Percentiles rank a stretch among this genome's conserved stretches.
phyloP scores from a whole-genome alignment of 2,113 vertebrate genomes.

The Symphodus melops region DNA sequence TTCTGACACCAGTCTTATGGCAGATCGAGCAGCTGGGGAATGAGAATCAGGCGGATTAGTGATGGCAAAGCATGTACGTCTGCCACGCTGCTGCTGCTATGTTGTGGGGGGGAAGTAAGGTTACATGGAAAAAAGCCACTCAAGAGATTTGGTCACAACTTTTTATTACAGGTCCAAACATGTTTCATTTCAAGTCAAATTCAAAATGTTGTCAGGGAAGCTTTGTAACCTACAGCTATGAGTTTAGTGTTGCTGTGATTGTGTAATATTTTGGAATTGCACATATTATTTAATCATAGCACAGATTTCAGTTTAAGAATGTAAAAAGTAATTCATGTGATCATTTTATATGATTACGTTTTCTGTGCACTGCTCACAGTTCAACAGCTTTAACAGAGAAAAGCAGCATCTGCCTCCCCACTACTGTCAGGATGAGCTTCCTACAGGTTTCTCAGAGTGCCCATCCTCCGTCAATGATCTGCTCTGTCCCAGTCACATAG shows the following conservation, averaged over 20 bases:
- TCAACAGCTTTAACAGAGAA: not conserved
- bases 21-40: constrained; percentile 52
- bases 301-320: too few relatives aligned
- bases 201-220: not conserved
- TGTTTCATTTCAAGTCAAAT: not conserved
- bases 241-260: too few relatives aligned
- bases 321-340: not conserved
- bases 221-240: too few relatives aligned
- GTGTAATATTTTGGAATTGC: too few relatives aligned
- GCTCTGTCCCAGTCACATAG: constrained; percentile 91
- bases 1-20: constrained; percentile 10
- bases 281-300: too few relatives aligned
- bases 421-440: not conserved
- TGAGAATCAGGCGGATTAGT: constrained; percentile 74
- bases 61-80: constrained; percentile 25
- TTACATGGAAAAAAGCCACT: constrained; percentile 9
- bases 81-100: not conserved
- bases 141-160: not conserved
- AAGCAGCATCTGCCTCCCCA: not conserved
- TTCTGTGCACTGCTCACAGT: not conserved
- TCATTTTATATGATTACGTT: not conserved
- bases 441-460: constrained; percentile 84
- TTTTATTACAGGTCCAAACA: not conserved
- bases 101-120: not conserved
- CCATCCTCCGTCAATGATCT: constrained; percentile 96